Base-by-base conservation (phyloP, 2,113 vertebrate species). In the Ceyx cyanopectus region DNA sequence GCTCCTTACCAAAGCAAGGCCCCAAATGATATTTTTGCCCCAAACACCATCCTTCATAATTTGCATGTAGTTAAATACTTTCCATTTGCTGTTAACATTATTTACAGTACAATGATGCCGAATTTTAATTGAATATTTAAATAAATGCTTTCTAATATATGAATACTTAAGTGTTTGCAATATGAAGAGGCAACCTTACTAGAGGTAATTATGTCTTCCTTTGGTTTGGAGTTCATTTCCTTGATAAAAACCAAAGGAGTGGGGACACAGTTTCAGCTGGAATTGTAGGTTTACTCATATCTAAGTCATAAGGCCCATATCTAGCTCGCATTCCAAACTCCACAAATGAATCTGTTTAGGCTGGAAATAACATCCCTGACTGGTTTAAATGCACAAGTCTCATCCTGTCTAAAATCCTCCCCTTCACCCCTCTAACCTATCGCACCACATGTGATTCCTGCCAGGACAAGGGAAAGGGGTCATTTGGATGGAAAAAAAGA, bases 1-100 rank as follows among this genome's bases (percentile, higher is more conserved):
- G 16, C 9, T 89, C 53, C 66, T 91, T 89, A 82, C 67, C 67
- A 89, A 74, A 91, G 75, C 21, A 76, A 87, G 60, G 67, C 63
- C 75, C 29, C 63, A 89, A 3, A 89, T 66, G 40, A 76, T 93
- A 94, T 69, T 93, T 82, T 77, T 93, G 81, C 70, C 84, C 94
- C 1, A 1, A 94, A 92, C 13, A 4, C 11, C 29, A 77, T 74
- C 37, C 43, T 80, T 69, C 13, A 3, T 66, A 45, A 90, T 95
- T 85, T 93, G 51, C 87, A 87, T 26, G 37, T 12, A 56, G 46
- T 85, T 92, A 82, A 96, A 70, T 15, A 24, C 48, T 96, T 89
- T 9, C 72, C 43, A 51, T 81, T 85, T 89, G 67, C 65, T 92
- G 72, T 81, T 90, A 82, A 77, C 3, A n/a, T 86, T 77, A 89